Conservation (phyloP, 1,140 invertebrate species). For the Drosophila orena region DNA sequence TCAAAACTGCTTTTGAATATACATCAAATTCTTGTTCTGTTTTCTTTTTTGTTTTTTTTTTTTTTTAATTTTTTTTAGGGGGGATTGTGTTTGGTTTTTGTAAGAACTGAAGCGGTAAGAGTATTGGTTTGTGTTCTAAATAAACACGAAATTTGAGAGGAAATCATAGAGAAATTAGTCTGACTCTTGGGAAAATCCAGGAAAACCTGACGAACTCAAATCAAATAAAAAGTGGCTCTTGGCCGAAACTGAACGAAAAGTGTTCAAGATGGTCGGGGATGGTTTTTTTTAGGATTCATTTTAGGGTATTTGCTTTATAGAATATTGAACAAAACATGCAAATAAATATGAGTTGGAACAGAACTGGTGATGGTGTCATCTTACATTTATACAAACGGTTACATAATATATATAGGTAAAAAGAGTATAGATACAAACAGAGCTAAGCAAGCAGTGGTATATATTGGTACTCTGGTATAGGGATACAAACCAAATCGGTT, state of each 20-base stretch:
- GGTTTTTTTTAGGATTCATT: constrained; percentile 35
- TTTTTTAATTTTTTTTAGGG: constrained; percentile 11
- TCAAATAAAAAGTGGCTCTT: constrained; percentile 12
- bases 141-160: constrained; percentile 37
- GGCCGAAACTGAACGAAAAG: constrained; percentile 43
- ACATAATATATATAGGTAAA: constrained; percentile 9
- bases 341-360: constrained; percentile 57
- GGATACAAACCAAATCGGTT: constrained; percentile 46
- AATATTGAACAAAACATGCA: constrained; percentile 55
- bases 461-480: constrained; percentile 10
- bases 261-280: constrained; percentile 62
- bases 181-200: constrained; percentile 34
- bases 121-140: constrained; percentile 50
- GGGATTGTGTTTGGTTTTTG: constrained; percentile 52
- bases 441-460: constrained; percentile 54
- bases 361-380: constrained; percentile 49
- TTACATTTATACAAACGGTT: constrained; percentile 44
- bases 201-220: constrained; percentile 40
- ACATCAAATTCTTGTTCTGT: constrained; percentile 45
- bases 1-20: constrained; percentile 57
- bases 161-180: constrained; percentile 64
- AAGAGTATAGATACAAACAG: constrained; percentile 13
- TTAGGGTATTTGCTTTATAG: constrained; percentile 38
- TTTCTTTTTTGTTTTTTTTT: constrained; percentile 24
- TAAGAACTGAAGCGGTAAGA: constrained; percentile 52